Conservation (phyloP, 2,888 invertebrate genomes). For the Scotopteryx bipunctaria region DNA sequence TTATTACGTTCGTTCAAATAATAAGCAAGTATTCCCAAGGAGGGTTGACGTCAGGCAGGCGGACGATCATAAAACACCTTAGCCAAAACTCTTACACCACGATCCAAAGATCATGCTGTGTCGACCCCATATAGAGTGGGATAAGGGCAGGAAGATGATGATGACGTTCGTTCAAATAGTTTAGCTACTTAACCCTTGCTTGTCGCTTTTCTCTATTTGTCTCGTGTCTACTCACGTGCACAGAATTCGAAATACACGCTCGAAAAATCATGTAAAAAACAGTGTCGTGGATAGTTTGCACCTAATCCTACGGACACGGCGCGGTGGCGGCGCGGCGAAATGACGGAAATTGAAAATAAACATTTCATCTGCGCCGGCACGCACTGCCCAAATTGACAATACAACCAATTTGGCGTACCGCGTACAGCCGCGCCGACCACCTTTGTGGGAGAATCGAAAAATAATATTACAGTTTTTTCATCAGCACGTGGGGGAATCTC, state of each 20-base stretch:
- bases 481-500: slow-evolving; percentile 69
- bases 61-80: too few species aligned
- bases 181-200: too few species aligned
- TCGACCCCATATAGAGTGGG: too few species aligned
- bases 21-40: too few species aligned
- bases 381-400: slow-evolving; percentile 84
- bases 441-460: slow-evolving; percentile 83
- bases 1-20: too few species aligned
- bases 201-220: not conserved
- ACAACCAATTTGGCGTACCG: slow-evolving; percentile 81
- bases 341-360: slow-evolving; percentile 83
- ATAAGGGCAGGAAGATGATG: too few species aligned
- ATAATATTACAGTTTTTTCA: slow-evolving; percentile 78
- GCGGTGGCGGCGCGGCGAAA: slow-evolving; percentile 69
- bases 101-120: too few species aligned
- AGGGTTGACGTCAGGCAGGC: too few species aligned
- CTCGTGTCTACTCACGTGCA: not conserved
- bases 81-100: too few species aligned
- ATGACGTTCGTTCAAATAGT: too few species aligned
- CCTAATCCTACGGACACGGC: slow-evolving; percentile 70
- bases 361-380: slow-evolving; percentile 81
- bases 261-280: slow-evolving; percentile 18
- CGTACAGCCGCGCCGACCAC: slow-evolving; percentile 76
- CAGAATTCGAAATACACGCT: not conserved
- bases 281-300: slow-evolving; percentile 50